Conservation (phyloP, 2,113 vertebrate species). For the Dipodomys stephensi region DNA sequence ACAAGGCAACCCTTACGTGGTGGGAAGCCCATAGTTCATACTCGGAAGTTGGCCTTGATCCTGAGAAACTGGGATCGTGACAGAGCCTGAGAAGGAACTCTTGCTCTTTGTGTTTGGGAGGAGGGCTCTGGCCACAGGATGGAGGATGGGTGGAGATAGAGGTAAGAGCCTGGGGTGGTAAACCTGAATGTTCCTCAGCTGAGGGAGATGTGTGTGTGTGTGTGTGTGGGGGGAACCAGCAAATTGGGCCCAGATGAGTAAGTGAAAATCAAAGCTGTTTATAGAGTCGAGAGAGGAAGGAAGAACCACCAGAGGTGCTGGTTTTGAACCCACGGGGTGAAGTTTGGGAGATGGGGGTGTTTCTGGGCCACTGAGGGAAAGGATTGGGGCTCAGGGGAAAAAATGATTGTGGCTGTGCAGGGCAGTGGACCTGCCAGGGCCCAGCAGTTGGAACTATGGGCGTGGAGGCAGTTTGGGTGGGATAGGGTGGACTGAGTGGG, state of each 20-base stretch:
- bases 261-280: background rate
- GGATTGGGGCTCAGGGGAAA: background rate
- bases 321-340: background rate
- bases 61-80: background rate
- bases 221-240: background rate
- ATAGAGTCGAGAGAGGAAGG: background rate
- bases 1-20: rapidly evolving
- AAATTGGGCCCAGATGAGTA: background rate
- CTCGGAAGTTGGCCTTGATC: background rate
- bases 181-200: background rate
- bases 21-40: background rate
- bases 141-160: background rate
- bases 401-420: background rate
- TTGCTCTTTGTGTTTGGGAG: background rate
- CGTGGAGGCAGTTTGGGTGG: background rate
- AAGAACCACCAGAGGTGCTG: background rate
- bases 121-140: background rate
- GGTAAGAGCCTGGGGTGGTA: too few relatives aligned
- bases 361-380: background rate
- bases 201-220: background rate
- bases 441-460: background rate
- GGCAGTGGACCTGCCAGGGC: background rate
- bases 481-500: rapidly evolving
- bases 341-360: background rate
- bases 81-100: background rate